Evolutionary conservation across 1,140 invertebrate genomes (phyloP).

Genomic region (Neodiprion fabricii): DNA sequence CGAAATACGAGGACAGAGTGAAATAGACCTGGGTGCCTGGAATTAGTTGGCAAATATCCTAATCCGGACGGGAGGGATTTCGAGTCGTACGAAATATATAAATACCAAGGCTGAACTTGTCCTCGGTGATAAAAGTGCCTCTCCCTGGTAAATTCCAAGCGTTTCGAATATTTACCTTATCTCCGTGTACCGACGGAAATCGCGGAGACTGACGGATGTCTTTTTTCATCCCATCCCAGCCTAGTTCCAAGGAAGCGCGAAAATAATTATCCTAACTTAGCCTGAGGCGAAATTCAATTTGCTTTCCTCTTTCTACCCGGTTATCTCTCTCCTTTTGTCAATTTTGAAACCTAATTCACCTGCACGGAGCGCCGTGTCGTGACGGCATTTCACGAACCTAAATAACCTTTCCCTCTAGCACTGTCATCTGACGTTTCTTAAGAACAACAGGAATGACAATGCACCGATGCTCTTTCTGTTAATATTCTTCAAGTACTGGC

Average conservation of each 20-base stretch:
- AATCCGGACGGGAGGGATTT: neutral
- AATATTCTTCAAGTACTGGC: too few species aligned
- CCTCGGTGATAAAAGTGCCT: neutral
- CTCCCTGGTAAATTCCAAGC: neutral
- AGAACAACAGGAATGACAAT: too few species aligned
- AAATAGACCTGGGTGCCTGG: neutral
- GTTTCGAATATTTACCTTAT: neutral
- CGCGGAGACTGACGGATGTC: neutral
- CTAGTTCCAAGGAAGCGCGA: neutral
- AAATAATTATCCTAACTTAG: constrained; percentile 5
- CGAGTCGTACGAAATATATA: neutral
- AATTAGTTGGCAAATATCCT: constrained; percentile 7
- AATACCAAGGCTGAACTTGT: neutral
- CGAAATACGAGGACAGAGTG: neutral
- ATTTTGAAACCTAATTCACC: neutral
- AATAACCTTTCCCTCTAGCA: too few species aligned
- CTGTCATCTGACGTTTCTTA: too few species aligned
- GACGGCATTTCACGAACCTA: too few species aligned
- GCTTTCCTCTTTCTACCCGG: neutral
- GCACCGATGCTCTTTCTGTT: too few species aligned
- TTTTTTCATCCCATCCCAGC: neutral
- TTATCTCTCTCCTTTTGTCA: constrained; percentile 1
- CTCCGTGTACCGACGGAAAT: neutral
- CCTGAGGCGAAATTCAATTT: constrained; percentile 13
- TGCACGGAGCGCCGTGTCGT: too few species aligned